Base-by-base conservation (phyloP, 2,113 vertebrate genomes). In the Hirundichthys speculiger region DNA sequence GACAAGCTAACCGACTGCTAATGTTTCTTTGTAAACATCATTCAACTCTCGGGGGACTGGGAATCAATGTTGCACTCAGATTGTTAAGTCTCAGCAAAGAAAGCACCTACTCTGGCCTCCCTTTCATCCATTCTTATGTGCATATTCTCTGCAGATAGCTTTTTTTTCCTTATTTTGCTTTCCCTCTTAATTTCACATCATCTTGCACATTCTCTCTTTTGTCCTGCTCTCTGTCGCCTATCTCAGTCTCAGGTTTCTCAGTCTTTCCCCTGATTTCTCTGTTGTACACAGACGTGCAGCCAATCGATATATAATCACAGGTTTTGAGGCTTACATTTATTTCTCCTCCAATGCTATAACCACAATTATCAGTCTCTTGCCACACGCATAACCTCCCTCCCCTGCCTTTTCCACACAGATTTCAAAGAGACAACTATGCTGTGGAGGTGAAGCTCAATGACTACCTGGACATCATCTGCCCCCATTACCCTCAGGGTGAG, bases 401-500 rank as follows among this genome's bases (percentile, higher is more conserved):
- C 20, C 39, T 57, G 4, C 27, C 0, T 34, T 9, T 13, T 2
- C 21, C 41, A n/a, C 2, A 0, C 88, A 99, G 97, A 85, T 96
- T 99, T 54, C 72, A 79, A 16, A 61, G 51, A 75, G 86, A 92
- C 0, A 80, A 91, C 72, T 98, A 96, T 56, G 78, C 92, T 0
- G 93, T 98, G 7, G 90, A 94, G 13, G 96, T 98, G 43, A 91
- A 15, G 9, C 90, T 97, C 30, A 96, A 97, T 0, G 96, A 99
- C 84, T 97, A 98, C 84, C 87, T 99, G 88, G 97, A 98, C 80
- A 97, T 99, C 16, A 91, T 98, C 80, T 99, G 97, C 79, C 97
- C 97, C 0, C 96, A 99, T 66, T 98, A 98, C 0, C 95, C 95
- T 22, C 93, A 93, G 62, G 92, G 93, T 10, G 85, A 91, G 4